These are phyloP conservation scores for Setipinna tenuifilis DNA, from an alignment of 2,797 vertebrate species.

Conservation along the genomic window DNA sequence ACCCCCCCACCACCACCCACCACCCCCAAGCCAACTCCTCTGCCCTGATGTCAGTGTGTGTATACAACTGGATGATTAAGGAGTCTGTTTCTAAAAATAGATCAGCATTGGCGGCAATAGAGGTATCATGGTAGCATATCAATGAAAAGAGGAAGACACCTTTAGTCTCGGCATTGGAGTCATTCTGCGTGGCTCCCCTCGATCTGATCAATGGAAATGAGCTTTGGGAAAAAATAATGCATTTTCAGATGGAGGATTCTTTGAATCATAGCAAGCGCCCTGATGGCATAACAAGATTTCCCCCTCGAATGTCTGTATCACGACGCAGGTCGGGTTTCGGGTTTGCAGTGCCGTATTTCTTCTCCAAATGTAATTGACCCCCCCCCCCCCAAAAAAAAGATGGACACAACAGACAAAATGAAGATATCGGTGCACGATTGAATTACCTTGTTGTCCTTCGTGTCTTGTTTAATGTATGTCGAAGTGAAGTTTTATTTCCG, in stretches of 20 bases:
- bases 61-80: neutral
- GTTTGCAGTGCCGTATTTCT: neutral
- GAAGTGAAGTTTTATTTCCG: neutral
- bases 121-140: neutral
- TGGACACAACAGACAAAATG: neutral
- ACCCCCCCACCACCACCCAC: too few species aligned
- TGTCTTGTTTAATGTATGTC: neutral
- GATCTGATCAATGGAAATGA: neutral
- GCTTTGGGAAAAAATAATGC: constrained; percentile 8
- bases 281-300: neutral
- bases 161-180: neutral
- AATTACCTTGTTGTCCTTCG: neutral
- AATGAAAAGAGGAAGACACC: neutral
- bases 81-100: neutral
- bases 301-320: neutral
- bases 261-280: neutral
- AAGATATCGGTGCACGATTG: constrained; percentile 3
- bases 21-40: neutral
- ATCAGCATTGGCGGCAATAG: neutral
- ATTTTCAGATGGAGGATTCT: neutral
- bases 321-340: neutral
- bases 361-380: neutral
- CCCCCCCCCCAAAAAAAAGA: neutral
- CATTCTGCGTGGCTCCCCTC: neutral
- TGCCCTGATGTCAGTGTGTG: neutral